Conservation (phyloP, 2,797 vertebrate species). For the Sandelia bainsii region DNA sequence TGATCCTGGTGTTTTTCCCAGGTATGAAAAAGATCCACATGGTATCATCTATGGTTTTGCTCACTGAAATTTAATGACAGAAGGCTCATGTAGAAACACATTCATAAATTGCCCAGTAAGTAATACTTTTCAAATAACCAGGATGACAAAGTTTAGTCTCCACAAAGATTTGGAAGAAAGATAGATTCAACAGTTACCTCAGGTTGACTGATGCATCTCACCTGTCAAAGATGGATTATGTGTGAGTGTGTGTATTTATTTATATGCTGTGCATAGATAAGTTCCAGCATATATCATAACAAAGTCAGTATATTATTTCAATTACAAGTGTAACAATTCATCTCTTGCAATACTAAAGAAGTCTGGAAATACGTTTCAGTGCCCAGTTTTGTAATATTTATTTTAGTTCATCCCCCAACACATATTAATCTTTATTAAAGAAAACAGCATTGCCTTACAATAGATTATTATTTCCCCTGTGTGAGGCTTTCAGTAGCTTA, state of each 20-base stretch:
- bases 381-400: conserved; percentile 14
- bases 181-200: conserved; percentile 45
- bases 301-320: conserved; percentile 43
- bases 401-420: conserved; percentile 5
- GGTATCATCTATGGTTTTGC: conserved; percentile 54
- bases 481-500: conserved; percentile 9
- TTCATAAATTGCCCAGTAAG: conserved; percentile 52
- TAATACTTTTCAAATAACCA: conserved; percentile 57
- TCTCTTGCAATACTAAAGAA: conserved; percentile 18
- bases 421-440: conserved; percentile 48
- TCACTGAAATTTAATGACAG: conserved; percentile 19
- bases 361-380: background rate
- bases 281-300: conserved; percentile 22
- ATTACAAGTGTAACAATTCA: conserved; percentile 23
- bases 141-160: conserved; percentile 39
- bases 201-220: conserved; percentile 27
- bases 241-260: conserved; percentile 32
- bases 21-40: conserved; percentile 30
- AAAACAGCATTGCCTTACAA: conserved; percentile 35
- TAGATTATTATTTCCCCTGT: conserved; percentile 7
- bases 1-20: background rate
- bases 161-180: conserved; percentile 45
- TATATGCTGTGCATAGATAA: conserved; percentile 8
- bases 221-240: conserved; percentile 50
- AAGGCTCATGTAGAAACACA: conserved; percentile 37